Percentiles rank a stretch among this genome's conserved stretches.
Evolutionary conservation across 2,797 vertebrate genomes (phyloP).

Genomic region (Myotis pilosus): DNA sequence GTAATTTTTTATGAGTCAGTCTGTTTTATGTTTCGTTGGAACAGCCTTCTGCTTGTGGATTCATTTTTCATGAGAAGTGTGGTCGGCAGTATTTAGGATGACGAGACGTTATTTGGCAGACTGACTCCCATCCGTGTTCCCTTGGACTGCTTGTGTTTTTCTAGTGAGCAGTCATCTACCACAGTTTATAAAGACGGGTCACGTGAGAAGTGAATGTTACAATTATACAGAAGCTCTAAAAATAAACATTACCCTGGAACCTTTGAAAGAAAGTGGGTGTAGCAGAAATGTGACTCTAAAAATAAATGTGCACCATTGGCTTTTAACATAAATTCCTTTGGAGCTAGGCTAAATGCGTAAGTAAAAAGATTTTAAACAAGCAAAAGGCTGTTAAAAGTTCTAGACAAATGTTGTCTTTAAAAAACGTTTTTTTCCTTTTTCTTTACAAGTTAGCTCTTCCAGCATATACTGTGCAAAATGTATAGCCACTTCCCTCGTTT

Average conservation of each 20-base stretch:
- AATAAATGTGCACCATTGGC: constrained; percentile 61
- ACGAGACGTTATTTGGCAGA: background rate
- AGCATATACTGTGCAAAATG: background rate
- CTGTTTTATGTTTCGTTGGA: background rate
- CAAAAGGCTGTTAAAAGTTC: background rate
- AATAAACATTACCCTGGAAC: constrained; percentile 62
- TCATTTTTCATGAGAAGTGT: background rate
- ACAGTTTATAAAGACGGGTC: constrained; percentile 28
- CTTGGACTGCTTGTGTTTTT: constrained; percentile 27
- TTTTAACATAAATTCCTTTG: constrained; percentile 16
- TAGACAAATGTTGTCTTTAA: background rate
- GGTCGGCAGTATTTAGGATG: background rate
- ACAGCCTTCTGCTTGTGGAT: background rate
- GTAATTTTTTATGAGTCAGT: background rate
- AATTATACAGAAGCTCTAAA: constrained; percentile 71
- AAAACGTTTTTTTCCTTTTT: background rate
- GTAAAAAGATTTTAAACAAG: background rate
- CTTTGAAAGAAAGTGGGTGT: constrained; percentile 69
- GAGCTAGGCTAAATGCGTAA: constrained; percentile 26
- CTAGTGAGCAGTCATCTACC: background rate
- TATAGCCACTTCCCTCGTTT: background rate
- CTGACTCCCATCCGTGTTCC: background rate
- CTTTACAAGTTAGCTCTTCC: background rate
- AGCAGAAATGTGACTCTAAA: constrained; percentile 68
- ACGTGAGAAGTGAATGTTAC: constrained; percentile 18